Conservation (phyloP, 2,888 invertebrate species). For the Caenorhabditis uteleia region DNA sequence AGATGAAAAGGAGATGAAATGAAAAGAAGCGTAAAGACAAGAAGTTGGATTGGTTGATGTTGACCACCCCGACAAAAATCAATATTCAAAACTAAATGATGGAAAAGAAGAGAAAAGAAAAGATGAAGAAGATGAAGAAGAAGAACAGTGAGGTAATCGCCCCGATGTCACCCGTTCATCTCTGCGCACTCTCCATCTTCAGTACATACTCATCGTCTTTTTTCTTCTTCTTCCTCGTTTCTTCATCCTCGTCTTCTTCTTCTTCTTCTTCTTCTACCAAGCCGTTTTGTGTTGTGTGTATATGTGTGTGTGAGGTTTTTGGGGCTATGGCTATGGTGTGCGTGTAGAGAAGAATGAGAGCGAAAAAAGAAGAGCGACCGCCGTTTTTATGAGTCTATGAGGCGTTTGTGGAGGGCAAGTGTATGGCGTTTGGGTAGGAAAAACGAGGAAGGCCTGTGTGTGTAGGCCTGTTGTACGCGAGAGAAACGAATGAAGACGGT, state of each 20-base stretch:
- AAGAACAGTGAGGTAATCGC: constrained; percentile 8
- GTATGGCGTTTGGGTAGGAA: too few species aligned
- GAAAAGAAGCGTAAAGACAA: background rate
- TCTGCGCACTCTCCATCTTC: background rate
- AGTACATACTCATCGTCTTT: constrained; percentile 3
- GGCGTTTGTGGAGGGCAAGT: too few species aligned
- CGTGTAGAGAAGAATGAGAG: background rate
- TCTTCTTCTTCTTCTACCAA: too few species aligned
- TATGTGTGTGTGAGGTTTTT: background rate
- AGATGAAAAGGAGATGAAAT: background rate
- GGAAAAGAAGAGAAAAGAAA: too few species aligned
- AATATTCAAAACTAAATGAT: constrained; percentile 1
- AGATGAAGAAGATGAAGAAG: too few species aligned
- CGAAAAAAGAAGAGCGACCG: background rate
- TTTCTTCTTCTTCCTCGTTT: background rate
- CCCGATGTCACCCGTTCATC: constrained; percentile 4
- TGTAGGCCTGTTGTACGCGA: too few species aligned
- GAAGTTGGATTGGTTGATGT: too few species aligned
- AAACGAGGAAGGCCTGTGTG: too few species aligned
- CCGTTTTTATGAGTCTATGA: too few species aligned
- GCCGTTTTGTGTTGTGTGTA: background rate
- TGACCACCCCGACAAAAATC: too few species aligned
- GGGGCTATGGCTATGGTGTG: too few species aligned
- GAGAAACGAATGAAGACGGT: too few species aligned
- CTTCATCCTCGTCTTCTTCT: background rate